Evolutionary conservation across 92 coral and sea anemone genomes (phyloP).

Genomic region (Micromussa lordhowensis): DNA sequence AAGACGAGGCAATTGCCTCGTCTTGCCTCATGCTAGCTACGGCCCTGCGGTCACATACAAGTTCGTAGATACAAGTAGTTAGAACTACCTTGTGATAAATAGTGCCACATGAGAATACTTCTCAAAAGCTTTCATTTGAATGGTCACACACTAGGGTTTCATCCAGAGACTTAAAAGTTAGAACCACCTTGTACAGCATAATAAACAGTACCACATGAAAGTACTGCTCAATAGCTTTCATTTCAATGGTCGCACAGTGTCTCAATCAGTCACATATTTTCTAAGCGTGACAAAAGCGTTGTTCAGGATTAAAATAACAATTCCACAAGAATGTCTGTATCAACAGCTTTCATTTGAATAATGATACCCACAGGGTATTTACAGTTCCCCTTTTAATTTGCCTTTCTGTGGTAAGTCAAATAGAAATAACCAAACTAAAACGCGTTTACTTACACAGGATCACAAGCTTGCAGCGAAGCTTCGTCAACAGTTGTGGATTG

Average conservation of each 20-base stretch:
- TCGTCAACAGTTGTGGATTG: conserved; percentile 88
- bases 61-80: too few species aligned
- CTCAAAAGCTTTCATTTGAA: background rate
- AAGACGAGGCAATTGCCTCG: too few species aligned
- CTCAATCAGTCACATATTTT: too few species aligned
- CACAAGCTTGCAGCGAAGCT: conserved; percentile 91
- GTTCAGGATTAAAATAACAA: too few species aligned
- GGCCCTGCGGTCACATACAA: background rate
- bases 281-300: too few species aligned
- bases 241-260: background rate
- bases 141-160: conserved; percentile 3
- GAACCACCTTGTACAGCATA: background rate
- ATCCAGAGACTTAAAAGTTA: background rate
- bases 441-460: conserved; percentile 66
- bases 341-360: background rate
- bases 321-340: background rate
- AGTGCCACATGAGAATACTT: background rate
- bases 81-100: background rate
- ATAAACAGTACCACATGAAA: background rate
- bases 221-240: conserved; percentile 4
- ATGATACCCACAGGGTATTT: background rate
- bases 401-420: background rate
- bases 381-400: background rate
- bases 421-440: background rate
- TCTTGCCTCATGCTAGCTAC: too few species aligned